Evolutionary conservation across 2,888 invertebrate species (phyloP), one percentile per base, ranked within the genome.

Genomic region (Halictus quadricinctus): DNA sequence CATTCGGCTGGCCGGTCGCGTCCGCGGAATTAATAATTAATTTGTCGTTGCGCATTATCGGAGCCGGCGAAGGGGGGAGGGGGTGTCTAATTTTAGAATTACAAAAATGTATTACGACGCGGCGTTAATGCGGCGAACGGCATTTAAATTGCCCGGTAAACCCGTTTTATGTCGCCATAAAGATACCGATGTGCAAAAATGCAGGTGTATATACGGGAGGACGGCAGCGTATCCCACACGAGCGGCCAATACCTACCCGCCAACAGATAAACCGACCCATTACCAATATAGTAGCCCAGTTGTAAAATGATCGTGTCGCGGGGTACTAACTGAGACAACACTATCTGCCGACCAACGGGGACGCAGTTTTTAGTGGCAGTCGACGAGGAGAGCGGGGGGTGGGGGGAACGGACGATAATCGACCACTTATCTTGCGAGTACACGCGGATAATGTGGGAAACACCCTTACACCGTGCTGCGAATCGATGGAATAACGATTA

Each of bases 151-250:
- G 90, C 77, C 72, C 80, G 83, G 81, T 90, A 89, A 90, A 88
- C 74, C 66, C 80, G 84, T 83, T 90, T 90, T 89, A 90, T 83
- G 80, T 76, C 70, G 60, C 81, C 79, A 75, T 90, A 89, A 90
- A 90, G 89, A 90, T 90, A 90, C 73, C 86, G 81, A 76, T 79
- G 85, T 54, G 83, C 78, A 90, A 90, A 90, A 90, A 90, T 90
- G 75, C 83, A 76, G 80, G 73, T 73, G 87, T 72, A 29, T 21
- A 60, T 46, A 73, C 60, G 46, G 43, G 21, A 21, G 69, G 69
- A 41, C 46, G 50, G 84, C 77, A 18, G 72, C 60, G 74, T 84
- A 84, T 85, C 64, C 85, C 83, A 36, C 76, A 72, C 78, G 70
- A 78, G 78, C 69, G 79, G 72, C 79, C 77, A 76, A 72, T 82